Evolutionary conservation across 1,140 invertebrate species (phyloP).

Genomic region (Araneus ventricosus): DNA sequence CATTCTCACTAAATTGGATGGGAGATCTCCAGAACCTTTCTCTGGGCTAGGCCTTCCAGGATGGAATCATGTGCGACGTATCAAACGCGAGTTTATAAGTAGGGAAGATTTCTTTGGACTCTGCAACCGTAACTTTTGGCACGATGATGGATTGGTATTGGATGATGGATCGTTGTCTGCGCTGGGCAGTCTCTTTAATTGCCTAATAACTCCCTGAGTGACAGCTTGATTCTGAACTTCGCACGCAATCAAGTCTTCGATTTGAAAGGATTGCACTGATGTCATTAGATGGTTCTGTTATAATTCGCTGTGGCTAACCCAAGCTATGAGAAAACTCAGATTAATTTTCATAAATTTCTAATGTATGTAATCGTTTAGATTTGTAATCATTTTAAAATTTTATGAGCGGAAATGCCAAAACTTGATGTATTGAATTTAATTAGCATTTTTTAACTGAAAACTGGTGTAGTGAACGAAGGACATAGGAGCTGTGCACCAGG

Average conservation of each 20-base stretch:
- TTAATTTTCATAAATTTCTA: no score
- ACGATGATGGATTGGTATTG: not conserved
- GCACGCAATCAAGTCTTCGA: slow-evolving; percentile 21
- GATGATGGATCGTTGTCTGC: slow-evolving; percentile 60
- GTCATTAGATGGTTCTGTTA: not conserved
- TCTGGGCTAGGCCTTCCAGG: no score
- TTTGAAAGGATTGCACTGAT: not conserved
- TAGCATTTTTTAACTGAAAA: no score
- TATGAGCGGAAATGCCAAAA: no score
- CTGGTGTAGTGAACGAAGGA: no score
- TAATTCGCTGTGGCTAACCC: not conserved
- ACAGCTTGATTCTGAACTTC: slow-evolving; percentile 9
- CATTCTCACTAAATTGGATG: slow-evolving; percentile 32
- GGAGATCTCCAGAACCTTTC: not conserved
- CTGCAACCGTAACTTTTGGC: slow-evolving; percentile 10
- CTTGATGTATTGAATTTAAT: no score
- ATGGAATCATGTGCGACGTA: not conserved
- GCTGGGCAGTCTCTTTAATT: slow-evolving; percentile 27
- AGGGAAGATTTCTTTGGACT: slow-evolving; percentile 51
- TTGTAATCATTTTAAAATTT: no score
- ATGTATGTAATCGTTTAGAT: no score
- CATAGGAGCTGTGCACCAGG: no score
- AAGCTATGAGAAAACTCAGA: no score
- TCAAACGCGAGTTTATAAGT: slow-evolving; percentile 35
- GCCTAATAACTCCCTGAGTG: slow-evolving; percentile 40